Percentiles rank a stretch among this genome's conserved stretches.
These are phyloP conservation scores for Paramuricea clavata DNA, from an alignment of 92 coral and sea anemone species.

Conservation along the genomic window DNA sequence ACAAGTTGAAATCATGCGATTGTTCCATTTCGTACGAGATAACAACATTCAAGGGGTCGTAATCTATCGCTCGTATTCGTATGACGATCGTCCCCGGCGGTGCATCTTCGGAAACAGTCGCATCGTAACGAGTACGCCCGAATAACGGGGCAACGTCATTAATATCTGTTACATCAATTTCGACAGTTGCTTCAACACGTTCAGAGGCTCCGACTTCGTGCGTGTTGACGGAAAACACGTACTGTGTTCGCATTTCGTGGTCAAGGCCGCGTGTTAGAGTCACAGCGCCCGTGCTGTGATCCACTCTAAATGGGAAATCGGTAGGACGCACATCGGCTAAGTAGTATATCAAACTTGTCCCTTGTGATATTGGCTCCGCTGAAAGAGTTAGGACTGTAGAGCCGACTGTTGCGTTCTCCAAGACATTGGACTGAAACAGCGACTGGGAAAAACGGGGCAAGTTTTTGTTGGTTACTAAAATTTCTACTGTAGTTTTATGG, in stretches of 20 bases:
- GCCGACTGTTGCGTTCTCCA: slow-evolving; percentile 75
- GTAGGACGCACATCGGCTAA: slow-evolving; percentile 74
- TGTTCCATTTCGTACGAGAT: not conserved
- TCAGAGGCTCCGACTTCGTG: slow-evolving; percentile 68
- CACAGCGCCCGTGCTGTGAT: slow-evolving; percentile 67
- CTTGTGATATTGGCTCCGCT: slow-evolving; percentile 60
- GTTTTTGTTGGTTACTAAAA: slow-evolving; percentile 65
- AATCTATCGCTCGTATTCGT: slow-evolving; percentile 84
- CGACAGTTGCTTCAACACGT: slow-evolving; percentile 43
- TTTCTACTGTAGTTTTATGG: slow-evolving; percentile 59
- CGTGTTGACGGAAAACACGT: slow-evolving; percentile 66
- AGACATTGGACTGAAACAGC: slow-evolving; percentile 55
- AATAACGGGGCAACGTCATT: slow-evolving; percentile 80
- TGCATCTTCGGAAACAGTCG: slow-evolving; percentile 75
- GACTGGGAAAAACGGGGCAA: slow-evolving; percentile 73
- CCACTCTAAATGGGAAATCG: slow-evolving; percentile 74
- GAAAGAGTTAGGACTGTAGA: slow-evolving; percentile 68
- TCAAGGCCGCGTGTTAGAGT: slow-evolving; percentile 70
- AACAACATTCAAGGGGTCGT: slow-evolving; percentile 63
- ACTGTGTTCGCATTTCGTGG: slow-evolving; percentile 69
- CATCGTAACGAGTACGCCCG: slow-evolving; percentile 56
- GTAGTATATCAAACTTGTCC: slow-evolving; percentile 57
- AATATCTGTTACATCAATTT: slow-evolving; percentile 70
- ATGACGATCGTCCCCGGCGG: slow-evolving; percentile 69
- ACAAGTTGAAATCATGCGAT: not conserved